These are phyloP conservation scores for Augochlorella aurata DNA, from an alignment of 2,888 invertebrate genomes.

Conservation along the genomic window DNA sequence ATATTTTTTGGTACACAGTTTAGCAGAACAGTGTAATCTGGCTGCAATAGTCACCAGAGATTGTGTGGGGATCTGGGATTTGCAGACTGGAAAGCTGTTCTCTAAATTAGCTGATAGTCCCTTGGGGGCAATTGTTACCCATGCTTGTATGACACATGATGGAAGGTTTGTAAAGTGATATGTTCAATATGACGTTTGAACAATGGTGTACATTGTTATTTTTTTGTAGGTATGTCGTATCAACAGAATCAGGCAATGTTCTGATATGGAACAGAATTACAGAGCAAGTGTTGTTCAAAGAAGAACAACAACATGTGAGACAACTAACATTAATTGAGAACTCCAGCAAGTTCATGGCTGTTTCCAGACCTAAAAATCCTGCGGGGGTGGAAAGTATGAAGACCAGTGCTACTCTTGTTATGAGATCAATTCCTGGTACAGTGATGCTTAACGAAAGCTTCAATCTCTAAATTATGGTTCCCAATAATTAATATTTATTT, in stretches of 20 bases:
- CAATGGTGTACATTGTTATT: neutral
- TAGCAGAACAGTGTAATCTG: constrained; percentile 90
- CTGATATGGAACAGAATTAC: constrained; percentile 93
- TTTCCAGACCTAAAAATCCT: constrained; percentile 87
- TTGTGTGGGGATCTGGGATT: constrained; percentile 97
- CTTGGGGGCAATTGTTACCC: constrained; percentile 96
- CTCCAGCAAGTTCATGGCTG: constrained; percentile 88
- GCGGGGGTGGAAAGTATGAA: constrained; percentile 86
- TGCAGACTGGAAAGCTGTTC: constrained; percentile 91
- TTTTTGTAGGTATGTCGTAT: constrained; percentile 87
- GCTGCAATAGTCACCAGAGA: constrained; percentile 97
- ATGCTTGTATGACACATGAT: constrained; percentile 93
- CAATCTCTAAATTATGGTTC: neutral
- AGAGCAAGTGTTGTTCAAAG: constrained; percentile 90
- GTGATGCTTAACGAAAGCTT: constrained; percentile 1
- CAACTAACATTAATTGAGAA: constrained; percentile 90
- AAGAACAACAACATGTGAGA: constrained; percentile 91
- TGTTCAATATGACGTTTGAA: neutral
- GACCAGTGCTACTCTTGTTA: constrained; percentile 86
- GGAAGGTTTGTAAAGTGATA: constrained; percentile 85
- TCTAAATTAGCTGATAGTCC: constrained; percentile 95
- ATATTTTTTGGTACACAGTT: constrained; percentile 82
- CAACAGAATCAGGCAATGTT: constrained; percentile 95
- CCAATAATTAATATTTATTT: neutral
- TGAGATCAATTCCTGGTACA: constrained; percentile 89